Evolutionary conservation across 1,140 invertebrate genomes (phyloP), one percentile per base, ranked within the genome.

Genomic region (fruit fly (Drosophila melanogaster)): DNA sequence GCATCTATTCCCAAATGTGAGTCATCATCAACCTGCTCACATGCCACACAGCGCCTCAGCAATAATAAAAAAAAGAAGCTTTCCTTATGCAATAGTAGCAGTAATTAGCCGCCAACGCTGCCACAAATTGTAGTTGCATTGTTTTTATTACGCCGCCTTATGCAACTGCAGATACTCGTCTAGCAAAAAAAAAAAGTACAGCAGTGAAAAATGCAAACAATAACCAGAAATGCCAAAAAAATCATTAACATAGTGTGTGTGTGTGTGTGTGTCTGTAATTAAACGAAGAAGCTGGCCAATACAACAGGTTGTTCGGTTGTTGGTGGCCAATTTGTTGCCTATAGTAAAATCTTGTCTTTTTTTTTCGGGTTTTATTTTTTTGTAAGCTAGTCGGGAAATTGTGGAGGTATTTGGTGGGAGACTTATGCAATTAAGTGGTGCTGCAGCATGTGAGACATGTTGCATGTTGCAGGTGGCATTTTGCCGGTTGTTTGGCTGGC

Each of bases 211-310:
- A 60, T 51, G 43, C 57, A 59, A 87, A 87, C 80, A 87, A 87
- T 87, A 87, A 87, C 84, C 84, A 87, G 85, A 87, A 87, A 89
- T 79, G 40, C 73, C 62, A 69, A 50, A 66, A 64, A 69, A 74
- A 79, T 69, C 58, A 81, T 87, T 83, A 76, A 66, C 83, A 87
- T 87, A 87, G 44, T 30, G 30, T 30, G 30, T 30, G 30, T 30
- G 30, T 30, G 26, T 30, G 26, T 30, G 26, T 30, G 47, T 73
- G 56, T 49, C 38, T 30, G 71, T 79, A 83, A 79, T 84, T 72
- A 84, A 73, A 67, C 67, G 66, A 69, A 85, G 81, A 81, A 77
- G 81, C 74, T 80, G 81, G 54, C 65, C 37, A 62, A 59, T 43
- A 65, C 79, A 77, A 77, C 77, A 80, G 77, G 78, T 80, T 81